Base-by-base conservation (phyloP, 2,797 vertebrate species). In the Enteromius fasciolatus region DNA sequence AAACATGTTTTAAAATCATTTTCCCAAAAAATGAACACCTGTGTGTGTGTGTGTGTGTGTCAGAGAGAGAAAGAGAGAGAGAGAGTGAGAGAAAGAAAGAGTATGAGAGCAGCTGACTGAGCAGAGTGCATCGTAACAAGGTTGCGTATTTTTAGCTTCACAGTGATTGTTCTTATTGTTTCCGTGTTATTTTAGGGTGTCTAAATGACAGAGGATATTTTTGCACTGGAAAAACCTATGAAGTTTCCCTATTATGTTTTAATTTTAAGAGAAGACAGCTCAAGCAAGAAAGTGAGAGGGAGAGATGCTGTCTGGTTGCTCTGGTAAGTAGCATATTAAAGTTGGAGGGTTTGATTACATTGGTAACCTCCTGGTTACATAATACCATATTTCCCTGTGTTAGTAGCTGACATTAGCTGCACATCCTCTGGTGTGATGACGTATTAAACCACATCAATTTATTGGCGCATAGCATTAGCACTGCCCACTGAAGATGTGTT, bases 201-300 rank as follows among this genome's bases (percentile, higher is more conserved):
- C 85, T 86, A 82, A 88, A 86, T 83, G 81, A 86, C 87, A 46
- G 84, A 91, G 81, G 86, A 92, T 57, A 50, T 92, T 88, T 92
- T 93, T 86, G 93, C 94, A 96, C 94, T 94, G 96, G 96, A 97
- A 97, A 98, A 98, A 96, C 94, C 96, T 97, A 95, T 94, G 94
- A 96, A 94, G 93, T 93, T 92, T 85, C 88, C 85, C 90, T 91
- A 88, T 85, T 89, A 90, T 89, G 87, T 78, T 90, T 93, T 91
- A 85, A 88, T 84, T 89, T 3, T 4, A 88, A 84, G 20, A 80
- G 46, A 86, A 88, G 77, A 83, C 66, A 84, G 46, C 69, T 48
- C 41, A 41, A n/a, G 67, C 61, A 50, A 68, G 64, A 69, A 69
- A 86, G 63, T 72, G 80, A 89, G 88, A 87, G 85, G 82, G 83